Base-by-base conservation (phyloP, 2,113 vertebrate species). In the Balaeniceps rex region DNA sequence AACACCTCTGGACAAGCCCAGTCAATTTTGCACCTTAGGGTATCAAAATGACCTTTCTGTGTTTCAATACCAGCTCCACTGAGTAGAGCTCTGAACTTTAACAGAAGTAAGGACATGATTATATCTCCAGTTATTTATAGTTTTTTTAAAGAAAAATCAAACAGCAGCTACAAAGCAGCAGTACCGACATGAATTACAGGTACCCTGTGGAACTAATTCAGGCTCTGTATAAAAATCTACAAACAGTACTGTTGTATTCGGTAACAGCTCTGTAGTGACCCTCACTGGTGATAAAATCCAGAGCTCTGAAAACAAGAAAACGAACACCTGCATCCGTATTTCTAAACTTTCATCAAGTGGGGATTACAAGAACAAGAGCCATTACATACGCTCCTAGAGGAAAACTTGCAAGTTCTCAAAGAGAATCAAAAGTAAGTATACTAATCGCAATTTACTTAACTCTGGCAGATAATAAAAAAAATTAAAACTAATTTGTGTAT, bases 241-340 rank as follows among this genome's bases (percentile, higher is more conserved):
- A 70, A 80, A 92, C 88, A 94, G 77, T 87, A 84, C 92, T 92
- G 92, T 26, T 66, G 78, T 55, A 81, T 92, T 98, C 84, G 54
- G 92, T 92, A 97, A 97, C 92, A 97, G 97, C 97, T 98, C 97
- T 97, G 95, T 49, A 98, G 95, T 98, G 98, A 98, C 98, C 97
- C 97, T 98, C 96, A 47, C 96, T 98, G 95, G 97, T 98, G 98
- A 98, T 97, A 98, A 98, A 98, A 97, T 97, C 98, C 98, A 98
- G 98, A 98, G 95, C 96, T 94, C 96, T 92, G 78, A 93, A 91
- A 96, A 96, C 75, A 94, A 93, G 97, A 96, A 90, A 94, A 95
- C 4, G 69, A 88, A 95, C 98, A 98, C 97, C 97, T 98, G 97
- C 96, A 97, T 98, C 78, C 44, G 60, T 95, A 97, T 88, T 97